Evolutionary conservation across 2,888 invertebrate genomes (phyloP), one percentile per base, ranked within the genome.

Genomic region (Sepiola atlantica): DNA sequence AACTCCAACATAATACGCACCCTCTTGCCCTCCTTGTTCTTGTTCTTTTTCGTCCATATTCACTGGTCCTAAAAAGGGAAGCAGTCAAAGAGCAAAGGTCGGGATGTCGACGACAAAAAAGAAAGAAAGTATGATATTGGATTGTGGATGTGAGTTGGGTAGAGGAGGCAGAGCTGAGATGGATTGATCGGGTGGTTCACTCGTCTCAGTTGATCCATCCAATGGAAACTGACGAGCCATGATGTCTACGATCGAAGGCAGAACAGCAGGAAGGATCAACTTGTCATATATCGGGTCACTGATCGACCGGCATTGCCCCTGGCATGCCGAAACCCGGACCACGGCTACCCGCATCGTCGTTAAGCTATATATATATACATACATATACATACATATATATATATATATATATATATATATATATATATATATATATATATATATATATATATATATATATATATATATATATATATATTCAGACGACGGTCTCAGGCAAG

Each of bases 231-330:
- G 77, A 77, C 77, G 77, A 77, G 77, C 77, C 77, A n/a, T 77
- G 77, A 77, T 77, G 77, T n/a, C 77, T n/a, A 18, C 18, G 77
- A 77, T 77, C 77, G n/a, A 77, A 14, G 77, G 77, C 14, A 77
- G 77, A 77, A n/a, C 77, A 77, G 21, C 77, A 32, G 77, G n/a
- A 77, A 77, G 77, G 77, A n/a, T 77, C 77, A 77, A 77, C n/a
- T 77, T 77, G 77, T 77, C 77, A n/a, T 77, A 45, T n/a, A 77
- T 77, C 77, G 77, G 77, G 77, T 77, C 77, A 77, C n/a, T n/a
- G 77, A 77, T n/a, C 77, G 77, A 77, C 77, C 77, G 1, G n/a
- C 16, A 16, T 32, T 77, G 16, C 16, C 14, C 77, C 14, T 1
- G 45, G 45, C 45, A 45, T 21, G 16, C 77, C 14, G 10, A 45